phyloP scores from a whole-genome alignment of 2,888 invertebrate genomes.

The Pseudococcus viburni region DNA sequence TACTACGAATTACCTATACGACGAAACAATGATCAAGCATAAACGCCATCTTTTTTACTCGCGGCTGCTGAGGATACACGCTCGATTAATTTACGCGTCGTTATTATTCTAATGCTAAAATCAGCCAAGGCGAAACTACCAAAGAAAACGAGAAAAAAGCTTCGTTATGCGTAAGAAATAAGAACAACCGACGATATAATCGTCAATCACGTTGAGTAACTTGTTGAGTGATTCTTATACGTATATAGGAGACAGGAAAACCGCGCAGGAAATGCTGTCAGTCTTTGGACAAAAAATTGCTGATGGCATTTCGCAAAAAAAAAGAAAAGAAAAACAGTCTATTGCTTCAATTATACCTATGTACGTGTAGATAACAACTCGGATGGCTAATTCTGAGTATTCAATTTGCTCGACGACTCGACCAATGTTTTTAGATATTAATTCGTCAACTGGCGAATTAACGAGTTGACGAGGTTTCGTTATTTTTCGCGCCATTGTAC shows the following conservation, averaged over 20 bases:
- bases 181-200: background rate
- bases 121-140: background rate
- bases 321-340: background rate
- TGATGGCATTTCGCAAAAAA: background rate
- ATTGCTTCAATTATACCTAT: background rate
- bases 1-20: background rate
- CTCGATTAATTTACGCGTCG: constrained; percentile 4
- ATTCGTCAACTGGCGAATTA: background rate
- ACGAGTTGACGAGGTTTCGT: background rate
- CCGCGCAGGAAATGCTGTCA: background rate
- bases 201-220: background rate
- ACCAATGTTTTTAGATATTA: background rate
- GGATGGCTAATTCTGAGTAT: background rate
- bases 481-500: background rate
- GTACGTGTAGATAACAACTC: background rate
- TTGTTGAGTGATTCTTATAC: background rate
- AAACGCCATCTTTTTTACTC: background rate
- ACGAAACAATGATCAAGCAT: constrained; percentile 7
- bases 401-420: background rate
- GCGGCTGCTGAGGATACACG: background rate
- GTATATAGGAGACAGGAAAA: background rate
- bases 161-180: background rate
- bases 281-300: background rate
- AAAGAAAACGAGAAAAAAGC: background rate
- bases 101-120: background rate